Base-by-base conservation (phyloP, 1,140 invertebrate species). In the Drosophila kurseongensis region DNA sequence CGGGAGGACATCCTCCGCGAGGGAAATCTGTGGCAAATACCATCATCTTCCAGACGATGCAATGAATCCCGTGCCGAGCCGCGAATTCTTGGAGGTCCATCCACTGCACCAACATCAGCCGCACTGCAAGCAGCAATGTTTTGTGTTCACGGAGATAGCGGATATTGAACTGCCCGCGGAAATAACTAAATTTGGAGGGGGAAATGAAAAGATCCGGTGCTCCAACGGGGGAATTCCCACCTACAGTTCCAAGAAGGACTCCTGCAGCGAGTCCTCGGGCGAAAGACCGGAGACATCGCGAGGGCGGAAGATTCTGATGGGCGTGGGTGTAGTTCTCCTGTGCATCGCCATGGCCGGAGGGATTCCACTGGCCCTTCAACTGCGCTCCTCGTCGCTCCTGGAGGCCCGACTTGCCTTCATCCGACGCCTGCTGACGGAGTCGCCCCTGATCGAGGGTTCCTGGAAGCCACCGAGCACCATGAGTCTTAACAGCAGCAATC, bases 351-450 rank as follows among this genome's bases (percentile, higher is more conserved):
- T 92, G 89, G 91, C 91, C 3, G 91, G 91, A 0, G 94, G 94
- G 4, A 88, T 95, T 36, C 94, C 94, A 0, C 71, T 95, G 35
- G 94, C 94, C 1, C 75, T 95, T 13, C 94, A 95, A 69, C 78
- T 95, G 27, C 91, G 94, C 35, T 94, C 94, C 52, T 94, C 94
- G 4, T 94, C 94, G 56, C 80, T 95, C 45, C 68, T 95, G 14
- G 94, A 95, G 78, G 94, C 94, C 0, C 92, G 94, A 9, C 81
- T 94, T 18, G 92, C 94, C 44, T 94, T 95, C n/a, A 94, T 95
- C 12, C 89, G 93, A 14, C 93, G 94, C 52, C 92, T 95, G 75
- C 76, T 95, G 13, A 93, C 93, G 13, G 94, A 94, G 75, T 93
- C 93, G 13, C 94, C 94, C 4, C 76, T 95, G 7, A 93, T 95